Percentiles rank a stretch among this genome's conserved stretches.
Conservation (phyloP, 2,888 invertebrate species). For the Catocala fraxini region DNA sequence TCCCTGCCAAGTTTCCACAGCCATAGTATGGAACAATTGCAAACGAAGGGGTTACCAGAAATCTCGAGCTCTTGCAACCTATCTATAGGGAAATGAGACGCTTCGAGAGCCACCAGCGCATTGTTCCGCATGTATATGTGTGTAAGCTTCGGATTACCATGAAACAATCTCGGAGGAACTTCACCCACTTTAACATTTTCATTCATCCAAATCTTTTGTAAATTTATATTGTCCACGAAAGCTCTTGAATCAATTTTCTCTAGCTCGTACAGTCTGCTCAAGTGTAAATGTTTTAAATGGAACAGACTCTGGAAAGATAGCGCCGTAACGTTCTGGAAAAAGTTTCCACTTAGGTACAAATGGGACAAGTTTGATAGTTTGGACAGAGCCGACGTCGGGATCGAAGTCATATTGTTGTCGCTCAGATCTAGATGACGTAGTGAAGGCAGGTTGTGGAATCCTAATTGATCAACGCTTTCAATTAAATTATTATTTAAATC, state of each 20-base stretch:
- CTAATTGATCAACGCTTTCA: conserved; percentile 90
- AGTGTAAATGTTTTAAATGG: conserved; percentile 91
- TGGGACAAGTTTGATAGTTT: conserved; percentile 92
- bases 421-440: conserved; percentile 92
- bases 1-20: conserved; percentile 91
- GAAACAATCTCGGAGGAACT: conserved; percentile 94
- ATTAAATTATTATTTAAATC: conserved; percentile 93
- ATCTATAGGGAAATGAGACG: conserved; percentile 94
- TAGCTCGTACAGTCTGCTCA: conserved; percentile 90
- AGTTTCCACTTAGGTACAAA: conserved; percentile 93
- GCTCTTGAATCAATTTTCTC: conserved; percentile 92
- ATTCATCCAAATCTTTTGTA: conserved; percentile 93
- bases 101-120: conserved; percentile 91
- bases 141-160: conserved; percentile 93
- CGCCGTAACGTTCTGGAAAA: conserved; percentile 90
- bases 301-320: conserved; percentile 95
- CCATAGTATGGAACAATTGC: conserved; percentile 96
- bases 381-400: conserved; percentile 92
- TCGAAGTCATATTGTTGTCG: conserved; percentile 93
- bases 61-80: conserved; percentile 91
- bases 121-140: conserved; percentile 93
- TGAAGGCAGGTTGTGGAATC: conserved; percentile 92
- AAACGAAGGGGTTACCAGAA: conserved; percentile 94
- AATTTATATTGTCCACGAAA: conserved; percentile 94
- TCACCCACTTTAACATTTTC: conserved; percentile 91